Evolutionary conservation across 2,113 vertebrate genomes (phyloP).

Genomic region (Protobothrops mucrosquamatus): DNA sequence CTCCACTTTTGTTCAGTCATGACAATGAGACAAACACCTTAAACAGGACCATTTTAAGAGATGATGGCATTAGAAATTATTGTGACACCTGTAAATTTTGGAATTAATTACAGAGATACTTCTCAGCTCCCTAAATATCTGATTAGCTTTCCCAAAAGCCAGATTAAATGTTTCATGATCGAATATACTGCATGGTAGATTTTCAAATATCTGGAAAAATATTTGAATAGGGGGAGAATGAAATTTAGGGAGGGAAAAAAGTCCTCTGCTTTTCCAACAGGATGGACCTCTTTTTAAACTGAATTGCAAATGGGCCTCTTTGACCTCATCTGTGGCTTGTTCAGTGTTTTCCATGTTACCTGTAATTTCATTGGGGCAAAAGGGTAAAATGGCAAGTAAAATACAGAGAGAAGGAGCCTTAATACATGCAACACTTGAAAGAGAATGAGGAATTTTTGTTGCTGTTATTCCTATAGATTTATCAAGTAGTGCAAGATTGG

Average conservation of each 20-base stretch:
- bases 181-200: neutral
- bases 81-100: neutral
- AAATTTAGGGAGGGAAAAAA: neutral
- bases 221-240: neutral
- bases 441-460: neutral
- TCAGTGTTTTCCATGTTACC: neutral
- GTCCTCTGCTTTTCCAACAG: neutral
- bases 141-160: neutral
- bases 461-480: neutral
- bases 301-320: neutral
- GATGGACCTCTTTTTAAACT: neutral
- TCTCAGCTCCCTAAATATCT: neutral
- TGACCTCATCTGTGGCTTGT: neutral
- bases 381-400: neutral
- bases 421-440: neutral
- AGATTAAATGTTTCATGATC: neutral
- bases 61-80: neutral
- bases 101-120: neutral
- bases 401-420: neutral
- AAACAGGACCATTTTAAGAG: neutral
- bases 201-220: neutral
- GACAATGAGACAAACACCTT: neutral
- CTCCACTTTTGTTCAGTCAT: slow-evolving; percentile 27
- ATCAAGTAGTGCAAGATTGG: neutral
- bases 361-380: neutral